Conservation (phyloP, 2,113 vertebrate species). For the Mixornis gularis region DNA sequence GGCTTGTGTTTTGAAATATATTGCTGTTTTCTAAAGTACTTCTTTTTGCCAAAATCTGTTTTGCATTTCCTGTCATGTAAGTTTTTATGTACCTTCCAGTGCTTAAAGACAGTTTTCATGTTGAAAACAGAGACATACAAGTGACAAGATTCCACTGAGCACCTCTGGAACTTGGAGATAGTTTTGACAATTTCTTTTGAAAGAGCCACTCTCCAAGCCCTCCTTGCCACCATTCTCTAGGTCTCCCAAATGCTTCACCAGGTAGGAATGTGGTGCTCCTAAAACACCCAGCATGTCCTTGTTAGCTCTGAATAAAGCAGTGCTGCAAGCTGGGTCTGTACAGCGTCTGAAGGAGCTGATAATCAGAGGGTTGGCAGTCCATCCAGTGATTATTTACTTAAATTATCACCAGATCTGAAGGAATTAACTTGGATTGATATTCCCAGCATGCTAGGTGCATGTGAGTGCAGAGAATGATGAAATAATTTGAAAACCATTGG, state of each 20-base stretch:
- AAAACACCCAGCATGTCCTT: not conserved
- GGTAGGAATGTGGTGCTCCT: not conserved
- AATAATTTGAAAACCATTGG: not conserved
- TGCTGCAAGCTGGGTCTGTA: not conserved
- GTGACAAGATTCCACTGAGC: not conserved
- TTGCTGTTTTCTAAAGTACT: not conserved
- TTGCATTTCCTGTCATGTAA: conserved; percentile 34
- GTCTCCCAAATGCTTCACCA: not conserved
- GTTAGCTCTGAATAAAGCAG: not conserved
- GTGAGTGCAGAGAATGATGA: not conserved
- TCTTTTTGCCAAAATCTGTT: conserved; percentile 13
- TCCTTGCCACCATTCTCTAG: not conserved
- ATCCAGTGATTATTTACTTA: not conserved
- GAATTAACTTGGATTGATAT: not conserved
- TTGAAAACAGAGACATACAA: not conserved
- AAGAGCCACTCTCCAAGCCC: not conserved
- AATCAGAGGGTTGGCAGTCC: too few species aligned
- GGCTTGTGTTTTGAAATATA: not conserved
- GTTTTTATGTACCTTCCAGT: conserved; percentile 10
- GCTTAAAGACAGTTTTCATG: not conserved
- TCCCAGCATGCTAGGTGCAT: not conserved
- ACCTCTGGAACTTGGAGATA: not conserved
- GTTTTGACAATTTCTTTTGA: not conserved
- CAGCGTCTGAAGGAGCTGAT: not conserved
- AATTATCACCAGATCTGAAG: not conserved